Percentiles rank a stretch among this genome's conserved stretches.
phyloP scores from a whole-genome alignment of 2,888 invertebrate genomes.

The Netelia melanura region DNA sequence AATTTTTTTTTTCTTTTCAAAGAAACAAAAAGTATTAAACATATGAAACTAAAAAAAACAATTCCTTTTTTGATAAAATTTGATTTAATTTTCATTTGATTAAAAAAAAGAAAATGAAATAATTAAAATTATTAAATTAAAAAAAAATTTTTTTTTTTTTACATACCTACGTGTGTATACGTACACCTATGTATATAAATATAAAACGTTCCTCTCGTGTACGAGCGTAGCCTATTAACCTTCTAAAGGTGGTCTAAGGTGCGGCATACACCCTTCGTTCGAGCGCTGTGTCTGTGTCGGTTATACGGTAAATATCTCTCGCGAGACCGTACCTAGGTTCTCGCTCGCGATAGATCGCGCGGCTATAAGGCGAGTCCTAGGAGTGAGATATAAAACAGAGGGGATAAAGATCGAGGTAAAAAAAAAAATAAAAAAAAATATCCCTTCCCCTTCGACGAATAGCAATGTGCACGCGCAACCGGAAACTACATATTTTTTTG shows the following conservation, averaged over 20 bases:
- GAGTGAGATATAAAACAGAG: conserved; percentile 36
- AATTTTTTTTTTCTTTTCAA: neutral
- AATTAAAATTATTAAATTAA: neutral
- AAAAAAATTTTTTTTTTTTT: neutral
- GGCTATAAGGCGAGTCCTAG: conserved; percentile 57
- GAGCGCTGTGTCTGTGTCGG: conserved; percentile 32
- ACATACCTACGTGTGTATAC: neutral
- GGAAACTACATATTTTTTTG: conserved; percentile 66
- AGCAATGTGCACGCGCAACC: conserved; percentile 43
- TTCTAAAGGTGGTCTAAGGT: conserved; percentile 79
- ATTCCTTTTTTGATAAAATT: neutral
- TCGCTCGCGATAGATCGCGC: conserved; percentile 58
- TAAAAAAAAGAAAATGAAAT: neutral
- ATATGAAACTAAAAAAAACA: neutral
- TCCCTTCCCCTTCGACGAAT: conserved; percentile 34
- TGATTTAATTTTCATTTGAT: too few relatives aligned
- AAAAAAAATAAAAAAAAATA: conserved; percentile 7
- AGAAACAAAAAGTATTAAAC: neutral
- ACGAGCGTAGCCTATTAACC: conserved; percentile 76
- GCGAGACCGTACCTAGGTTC: conserved; percentile 46
- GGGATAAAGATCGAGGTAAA: conserved; percentile 52
- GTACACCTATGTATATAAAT: conserved; percentile 19
- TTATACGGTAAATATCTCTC: conserved; percentile 58
- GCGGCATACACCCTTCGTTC: conserved; percentile 75
- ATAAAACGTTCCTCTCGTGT: conserved; percentile 58